These are phyloP conservation scores for Eupithecia subfuscata DNA, from an alignment of 2,888 invertebrate genomes.

Conservation along the genomic window DNA sequence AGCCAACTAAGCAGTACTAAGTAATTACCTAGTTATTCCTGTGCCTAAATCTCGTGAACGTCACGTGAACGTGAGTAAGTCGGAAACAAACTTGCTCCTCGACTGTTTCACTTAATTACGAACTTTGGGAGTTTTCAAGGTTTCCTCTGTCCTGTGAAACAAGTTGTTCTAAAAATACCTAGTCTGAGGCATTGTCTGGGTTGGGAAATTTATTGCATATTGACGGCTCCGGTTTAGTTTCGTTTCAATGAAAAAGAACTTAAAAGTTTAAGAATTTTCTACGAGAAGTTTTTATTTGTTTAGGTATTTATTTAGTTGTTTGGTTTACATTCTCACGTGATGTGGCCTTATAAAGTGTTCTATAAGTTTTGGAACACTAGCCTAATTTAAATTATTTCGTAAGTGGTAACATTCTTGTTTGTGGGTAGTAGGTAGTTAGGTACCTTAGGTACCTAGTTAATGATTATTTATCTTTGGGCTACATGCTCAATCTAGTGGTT, in stretches of 20 bases:
- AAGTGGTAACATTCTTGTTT: neutral
- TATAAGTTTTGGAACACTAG: neutral
- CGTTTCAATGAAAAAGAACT: neutral
- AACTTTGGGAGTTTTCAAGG: neutral
- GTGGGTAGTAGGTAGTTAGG: neutral
- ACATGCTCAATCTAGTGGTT: too few relatives aligned
- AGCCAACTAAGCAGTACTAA: too few relatives aligned
- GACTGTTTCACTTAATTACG: too few relatives aligned
- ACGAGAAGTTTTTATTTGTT: neutral
- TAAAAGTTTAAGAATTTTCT: neutral
- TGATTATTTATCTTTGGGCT: too few relatives aligned
- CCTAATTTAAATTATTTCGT: neutral
- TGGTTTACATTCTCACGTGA: neutral
- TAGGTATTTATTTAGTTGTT: neutral
- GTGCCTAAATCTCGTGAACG: too few relatives aligned
- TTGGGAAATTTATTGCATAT: neutral
- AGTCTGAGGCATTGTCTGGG: neutral
- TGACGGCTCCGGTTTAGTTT: neutral
- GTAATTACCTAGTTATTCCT: too few relatives aligned
- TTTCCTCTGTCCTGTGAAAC: neutral
- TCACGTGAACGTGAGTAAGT: too few relatives aligned
- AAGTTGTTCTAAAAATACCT: neutral
- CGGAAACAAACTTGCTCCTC: too few relatives aligned
- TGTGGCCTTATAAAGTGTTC: neutral
- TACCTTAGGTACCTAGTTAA: neutral